phyloP scores from a whole-genome alignment of 2,113 vertebrate species.

The Oryzias curvinotus region DNA sequence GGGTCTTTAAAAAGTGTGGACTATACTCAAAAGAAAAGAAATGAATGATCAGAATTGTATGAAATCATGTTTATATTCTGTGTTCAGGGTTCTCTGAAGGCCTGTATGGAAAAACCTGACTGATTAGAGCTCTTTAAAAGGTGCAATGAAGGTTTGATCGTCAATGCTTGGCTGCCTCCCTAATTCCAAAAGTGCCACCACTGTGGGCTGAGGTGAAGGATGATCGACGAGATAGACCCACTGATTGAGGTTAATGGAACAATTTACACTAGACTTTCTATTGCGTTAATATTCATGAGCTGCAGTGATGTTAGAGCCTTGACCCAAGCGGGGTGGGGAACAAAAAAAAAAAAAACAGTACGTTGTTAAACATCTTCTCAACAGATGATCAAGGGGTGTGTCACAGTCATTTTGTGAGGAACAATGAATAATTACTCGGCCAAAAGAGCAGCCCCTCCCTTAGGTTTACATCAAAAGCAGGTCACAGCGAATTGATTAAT shows the following conservation, averaged over 20 bases:
- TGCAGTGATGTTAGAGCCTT: slow-evolving; percentile 54
- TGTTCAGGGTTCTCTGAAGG: slow-evolving; percentile 3
- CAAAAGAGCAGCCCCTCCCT: slow-evolving; percentile 47
- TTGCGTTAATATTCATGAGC: slow-evolving; percentile 73
- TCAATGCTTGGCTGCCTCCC: slow-evolving; percentile 19
- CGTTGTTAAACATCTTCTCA: slow-evolving; percentile 64
- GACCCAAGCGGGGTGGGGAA: slow-evolving; percentile 21
- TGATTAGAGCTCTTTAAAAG: slow-evolving; percentile 13
- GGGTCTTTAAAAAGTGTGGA: no score
- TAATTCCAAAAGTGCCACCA: slow-evolving; percentile 46
- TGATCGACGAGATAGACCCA: slow-evolving; percentile 55
- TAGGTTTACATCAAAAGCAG: slow-evolving; percentile 61
- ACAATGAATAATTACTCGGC: slow-evolving; percentile 66
- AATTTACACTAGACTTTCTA: slow-evolving; percentile 63
- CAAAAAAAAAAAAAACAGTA: slow-evolving; percentile 28
- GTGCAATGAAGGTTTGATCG: slow-evolving; percentile 12
- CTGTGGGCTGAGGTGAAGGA: slow-evolving; percentile 12
- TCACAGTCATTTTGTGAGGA: slow-evolving; percentile 45
- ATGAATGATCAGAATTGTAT: no score
- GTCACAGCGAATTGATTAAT: slow-evolving; percentile 63
- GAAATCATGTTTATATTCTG: no score
- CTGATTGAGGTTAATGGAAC: slow-evolving; percentile 74
- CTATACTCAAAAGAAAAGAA: no score
- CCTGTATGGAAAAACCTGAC: slow-evolving; percentile 13
- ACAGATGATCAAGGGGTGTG: slow-evolving; percentile 59